Base-by-base conservation (phyloP, 2,113 vertebrate species). In the Neotoma lepida region DNA sequence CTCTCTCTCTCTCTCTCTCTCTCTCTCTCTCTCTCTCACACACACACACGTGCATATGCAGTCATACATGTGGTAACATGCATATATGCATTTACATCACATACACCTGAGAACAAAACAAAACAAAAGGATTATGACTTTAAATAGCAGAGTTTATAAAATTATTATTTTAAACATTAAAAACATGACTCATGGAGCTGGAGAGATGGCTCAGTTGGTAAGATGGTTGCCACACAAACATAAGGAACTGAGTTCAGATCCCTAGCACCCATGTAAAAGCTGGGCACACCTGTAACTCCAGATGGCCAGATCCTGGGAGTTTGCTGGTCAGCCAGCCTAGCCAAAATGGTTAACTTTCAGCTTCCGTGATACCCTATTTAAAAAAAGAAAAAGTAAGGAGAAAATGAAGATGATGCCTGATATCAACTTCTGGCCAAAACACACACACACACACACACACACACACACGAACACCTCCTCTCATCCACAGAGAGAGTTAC, bases 61-160 rank as follows among this genome's bases (percentile, higher is more conserved):
- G 4, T 22, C 17, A 58, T 13, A 73, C 9, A 51, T 8, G 13
- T 46, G 13, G 28, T 6, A 78, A 49, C 28, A 51, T 77, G 46
- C 1, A 2, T 44, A 26, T 39, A 73, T 0, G 0, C 22, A 41
- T 26, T 13, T 9, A 71, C 18, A 71, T 18, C n/a, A 73, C 66
- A 74, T 44, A 28, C 4, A 39, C 44, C 49, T 14, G 20, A 49
- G n/a, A 35, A 78, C 20, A 6, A 80, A n/a, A n/a, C 35, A 56
- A 76, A 77, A 33, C 17, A 73, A 44, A 76, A 88, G 63, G 30
- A 91, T 84, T 93, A 68, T 91, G 41, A 78, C n/a, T 91, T 87
- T 80, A 80, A 35, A 86, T 35, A 73, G 63, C 17, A 89, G 35
- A 33, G 14, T 89, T 96, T 93, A 78, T 89, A 61, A 87, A 95